Conservation (phyloP, 2,797 vertebrate genomes). For the Lepus townsendii region DNA sequence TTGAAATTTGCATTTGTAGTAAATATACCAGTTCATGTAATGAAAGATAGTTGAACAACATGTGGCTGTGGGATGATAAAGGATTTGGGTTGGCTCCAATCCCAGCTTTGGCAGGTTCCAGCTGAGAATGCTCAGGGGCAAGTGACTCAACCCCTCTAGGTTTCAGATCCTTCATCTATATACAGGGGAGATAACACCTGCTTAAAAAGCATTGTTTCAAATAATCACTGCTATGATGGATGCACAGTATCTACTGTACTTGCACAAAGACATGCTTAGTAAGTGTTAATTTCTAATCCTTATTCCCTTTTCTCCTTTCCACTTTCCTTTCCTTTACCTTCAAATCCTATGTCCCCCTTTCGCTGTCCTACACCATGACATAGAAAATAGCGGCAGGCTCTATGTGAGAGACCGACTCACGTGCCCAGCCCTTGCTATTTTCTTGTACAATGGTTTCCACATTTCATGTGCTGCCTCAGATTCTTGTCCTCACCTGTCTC, state of each 20-base stretch:
- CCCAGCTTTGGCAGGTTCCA: slow-evolving; percentile 3
- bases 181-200: not conserved
- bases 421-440: not conserved
- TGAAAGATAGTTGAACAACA: not conserved
- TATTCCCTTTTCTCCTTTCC: not conserved
- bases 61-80: not conserved
- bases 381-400: not conserved
- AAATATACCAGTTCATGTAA: slow-evolving; percentile 23
- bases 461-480: not conserved
- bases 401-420: rapidly evolving
- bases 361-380: not conserved
- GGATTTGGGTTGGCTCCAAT: not conserved
- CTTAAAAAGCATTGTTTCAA: not conserved
- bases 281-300: not conserved
- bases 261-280: not conserved
- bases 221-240: not conserved
- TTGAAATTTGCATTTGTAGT: slow-evolving; percentile 46
- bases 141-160: not conserved
- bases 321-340: not conserved
- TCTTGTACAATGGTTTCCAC: not conserved
- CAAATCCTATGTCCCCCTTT: not conserved
- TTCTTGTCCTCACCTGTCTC: not conserved
- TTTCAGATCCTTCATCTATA: not conserved
- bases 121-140: not conserved
- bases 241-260: not conserved